Conservation (phyloP, 2,888 invertebrate genomes). For the Cecidostiba fungosa region DNA sequence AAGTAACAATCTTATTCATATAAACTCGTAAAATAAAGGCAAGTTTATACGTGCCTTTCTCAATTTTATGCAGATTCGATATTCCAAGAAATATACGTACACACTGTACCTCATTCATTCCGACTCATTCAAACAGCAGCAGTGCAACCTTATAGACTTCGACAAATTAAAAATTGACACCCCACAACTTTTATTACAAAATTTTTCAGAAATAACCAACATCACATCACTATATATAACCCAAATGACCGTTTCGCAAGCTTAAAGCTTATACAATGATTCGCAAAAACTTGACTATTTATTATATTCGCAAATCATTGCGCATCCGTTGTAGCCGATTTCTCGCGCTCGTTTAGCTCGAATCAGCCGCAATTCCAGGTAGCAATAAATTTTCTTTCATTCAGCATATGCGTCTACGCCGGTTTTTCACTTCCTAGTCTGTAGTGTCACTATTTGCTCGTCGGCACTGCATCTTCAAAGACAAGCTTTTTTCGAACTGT, state of each 20-base stretch:
- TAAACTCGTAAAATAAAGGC: too few relatives aligned
- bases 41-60: too few relatives aligned
- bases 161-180: background rate
- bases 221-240: background rate
- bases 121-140: too few relatives aligned
- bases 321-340: constrained; percentile 4
- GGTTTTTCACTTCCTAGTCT: constrained; percentile 31
- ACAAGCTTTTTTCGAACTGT: background rate
- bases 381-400: constrained; percentile 26
- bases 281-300: background rate
- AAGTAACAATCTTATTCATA: too few relatives aligned
- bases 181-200: background rate
- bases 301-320: background rate
- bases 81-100: too few relatives aligned
- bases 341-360: constrained; percentile 3
- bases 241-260: background rate
- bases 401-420: background rate
- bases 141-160: too few relatives aligned
- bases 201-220: background rate
- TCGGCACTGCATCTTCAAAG: background rate
- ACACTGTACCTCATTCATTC: background rate
- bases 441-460: background rate
- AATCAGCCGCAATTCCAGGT: background rate
- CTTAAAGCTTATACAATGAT: background rate
- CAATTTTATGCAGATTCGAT: too few relatives aligned